phyloP scores from a whole-genome alignment of 2,797 vertebrate species.

The Hemitrygon akajei region DNA sequence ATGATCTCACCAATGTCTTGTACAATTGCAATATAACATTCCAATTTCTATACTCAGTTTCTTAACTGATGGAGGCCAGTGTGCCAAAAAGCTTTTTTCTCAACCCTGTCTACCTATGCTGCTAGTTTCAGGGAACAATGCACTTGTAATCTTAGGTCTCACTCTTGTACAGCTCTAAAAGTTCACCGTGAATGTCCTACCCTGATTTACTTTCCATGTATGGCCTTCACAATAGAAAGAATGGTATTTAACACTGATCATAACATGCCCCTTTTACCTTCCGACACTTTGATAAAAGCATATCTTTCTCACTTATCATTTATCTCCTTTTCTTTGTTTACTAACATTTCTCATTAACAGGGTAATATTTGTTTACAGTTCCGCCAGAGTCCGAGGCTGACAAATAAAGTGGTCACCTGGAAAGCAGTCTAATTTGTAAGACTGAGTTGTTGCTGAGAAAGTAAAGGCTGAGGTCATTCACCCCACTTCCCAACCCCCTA shows the following conservation, averaged over 20 bases:
- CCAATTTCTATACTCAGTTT: too few relatives aligned
- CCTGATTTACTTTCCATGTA: too few relatives aligned
- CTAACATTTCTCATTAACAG: neutral
- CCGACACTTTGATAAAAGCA: neutral
- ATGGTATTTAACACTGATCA: neutral
- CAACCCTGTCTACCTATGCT: too few relatives aligned
- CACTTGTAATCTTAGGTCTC: too few relatives aligned
- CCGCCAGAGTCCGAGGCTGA: neutral
- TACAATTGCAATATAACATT: too few relatives aligned
- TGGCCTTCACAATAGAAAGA: neutral
- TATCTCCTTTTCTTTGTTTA: neutral
- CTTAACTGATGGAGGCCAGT: too few relatives aligned
- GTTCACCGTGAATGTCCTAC: too few relatives aligned
- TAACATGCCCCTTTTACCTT: neutral
- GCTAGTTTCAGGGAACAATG: too few relatives aligned
- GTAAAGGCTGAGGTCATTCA: neutral
- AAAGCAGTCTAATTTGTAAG: neutral
- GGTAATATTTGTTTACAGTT: neutral
- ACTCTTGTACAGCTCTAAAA: too few relatives aligned
- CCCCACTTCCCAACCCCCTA: too few relatives aligned
- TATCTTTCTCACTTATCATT: neutral
- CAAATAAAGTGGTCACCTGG: neutral
- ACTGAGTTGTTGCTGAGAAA: constrained; percentile 22
- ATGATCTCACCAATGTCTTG: too few relatives aligned
- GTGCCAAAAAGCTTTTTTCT: too few relatives aligned